phyloP scores from a whole-genome alignment of 2,113 vertebrate species.

The Octodon degus region DNA sequence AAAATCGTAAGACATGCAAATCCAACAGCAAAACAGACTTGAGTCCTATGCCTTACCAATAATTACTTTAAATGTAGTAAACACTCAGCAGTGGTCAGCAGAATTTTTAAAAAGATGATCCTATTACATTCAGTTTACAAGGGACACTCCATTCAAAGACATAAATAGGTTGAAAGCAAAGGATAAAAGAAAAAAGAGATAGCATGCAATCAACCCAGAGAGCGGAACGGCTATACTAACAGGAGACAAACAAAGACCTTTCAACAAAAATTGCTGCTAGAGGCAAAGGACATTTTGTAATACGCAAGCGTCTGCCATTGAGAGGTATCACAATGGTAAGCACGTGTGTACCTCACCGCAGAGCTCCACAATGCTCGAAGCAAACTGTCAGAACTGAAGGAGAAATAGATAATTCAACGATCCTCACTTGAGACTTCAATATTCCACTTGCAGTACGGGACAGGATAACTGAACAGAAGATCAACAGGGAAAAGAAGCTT shows the following conservation, averaged over 20 bases:
- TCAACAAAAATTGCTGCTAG: slow-evolving; percentile 37
- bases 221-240: background rate
- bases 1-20: background rate
- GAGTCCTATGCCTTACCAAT: background rate
- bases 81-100: background rate
- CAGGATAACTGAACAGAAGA: slow-evolving; percentile 5
- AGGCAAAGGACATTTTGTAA: slow-evolving; percentile 39
- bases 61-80: slow-evolving; percentile 59
- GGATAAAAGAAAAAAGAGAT: background rate
- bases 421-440: background rate
- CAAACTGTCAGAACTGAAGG: slow-evolving; percentile 33
- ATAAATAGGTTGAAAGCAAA: slow-evolving; percentile 35
- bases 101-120: background rate
- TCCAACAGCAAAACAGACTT: slow-evolving; percentile 22
- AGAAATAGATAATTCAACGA: slow-evolving; percentile 4
- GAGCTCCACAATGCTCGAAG: background rate
- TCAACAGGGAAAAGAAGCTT: slow-evolving; percentile 1
- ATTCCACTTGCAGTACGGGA: background rate
- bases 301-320: background rate
- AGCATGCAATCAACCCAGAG: background rate
- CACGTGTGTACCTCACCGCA: background rate
- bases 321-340: background rate
- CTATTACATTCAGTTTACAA: background rate
- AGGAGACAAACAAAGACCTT: background rate
- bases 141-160: background rate